Evolutionary conservation across 2,888 invertebrate genomes (phyloP), one percentile per base, ranked within the genome.

Genomic region (Dermolepida albohirtum): DNA sequence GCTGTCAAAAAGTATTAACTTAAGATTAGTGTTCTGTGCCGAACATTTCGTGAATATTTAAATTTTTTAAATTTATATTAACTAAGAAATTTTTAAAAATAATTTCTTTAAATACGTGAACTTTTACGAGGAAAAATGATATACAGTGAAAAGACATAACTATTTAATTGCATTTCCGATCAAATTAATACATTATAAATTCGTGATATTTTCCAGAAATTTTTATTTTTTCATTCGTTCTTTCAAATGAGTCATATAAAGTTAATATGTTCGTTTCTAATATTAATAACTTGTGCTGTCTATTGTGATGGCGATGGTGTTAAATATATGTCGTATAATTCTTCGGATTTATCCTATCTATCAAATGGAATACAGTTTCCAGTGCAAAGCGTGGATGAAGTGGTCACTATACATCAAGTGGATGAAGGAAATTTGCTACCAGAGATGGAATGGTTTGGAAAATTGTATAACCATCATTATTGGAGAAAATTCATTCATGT

Each of bases 391-490:
- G 66, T 72, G 39, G 72, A 76, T 52, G 76, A 76, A 47, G 67
- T 71, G 14, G 41, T 51, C 8, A 27, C 34, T 5, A 6, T 50
- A 14, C 54, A 34, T n/a, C 5, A 14, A 34, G 14, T 34, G n/a
- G 50, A 50, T 12, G 14, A 51, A 10, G 59, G 51, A 74, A 73
- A 66, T 71, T 71, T 59, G 69, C 74, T 71, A n/a, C 85, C 87
- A 0, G 84, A 87, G 64, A 86, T 90, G 83, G 86, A 88, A 71
- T 91, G 91, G 91, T 82, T 91, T 80, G 84, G 85, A 70, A 85
- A 87, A 63, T 79, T 92, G 51, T 87, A 90, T 77, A 89, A 91
- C 77, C 91, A 92, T 59, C 86, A 88, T 72, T 85, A 84, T 69
- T 89, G 89, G 89, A 73, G 77, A 62, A 66, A 71, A 27, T 74